Conservation (phyloP, 2,888 invertebrate genomes). For the Pachliopta kotzebuea region DNA sequence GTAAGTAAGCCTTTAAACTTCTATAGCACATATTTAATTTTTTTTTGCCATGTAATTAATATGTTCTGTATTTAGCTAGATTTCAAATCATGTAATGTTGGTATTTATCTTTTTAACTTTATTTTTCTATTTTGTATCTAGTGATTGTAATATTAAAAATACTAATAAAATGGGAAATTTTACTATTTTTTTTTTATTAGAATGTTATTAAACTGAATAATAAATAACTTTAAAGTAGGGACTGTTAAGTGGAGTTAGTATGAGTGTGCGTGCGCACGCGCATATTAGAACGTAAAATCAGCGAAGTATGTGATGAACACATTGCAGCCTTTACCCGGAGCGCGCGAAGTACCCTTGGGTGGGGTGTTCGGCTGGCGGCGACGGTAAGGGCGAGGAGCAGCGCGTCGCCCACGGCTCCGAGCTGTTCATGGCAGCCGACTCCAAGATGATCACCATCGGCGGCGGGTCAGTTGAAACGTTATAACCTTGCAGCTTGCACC, state of each 20-base stretch:
- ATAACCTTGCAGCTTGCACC: slow-evolving; percentile 80
- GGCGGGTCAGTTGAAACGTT: slow-evolving; percentile 87
- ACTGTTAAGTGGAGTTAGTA: not conserved
- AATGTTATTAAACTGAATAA: too few relatives aligned
- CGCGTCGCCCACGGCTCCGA: slow-evolving; percentile 91
- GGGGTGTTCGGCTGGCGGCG: slow-evolving; percentile 80
- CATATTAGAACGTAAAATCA: not conserved
- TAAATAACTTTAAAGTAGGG: too few relatives aligned
- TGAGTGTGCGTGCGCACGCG: not conserved
- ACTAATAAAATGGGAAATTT: too few relatives aligned
- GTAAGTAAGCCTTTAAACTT: slow-evolving; percentile 2
- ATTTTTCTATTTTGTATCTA: too few relatives aligned
- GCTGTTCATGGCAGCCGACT: slow-evolving; percentile 97
- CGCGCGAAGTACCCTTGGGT: slow-evolving; percentile 97
- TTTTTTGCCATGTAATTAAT: too few relatives aligned
- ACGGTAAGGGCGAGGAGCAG: slow-evolving; percentile 78
- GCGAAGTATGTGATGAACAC: slow-evolving; percentile 15
- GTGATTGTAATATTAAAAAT: too few relatives aligned
- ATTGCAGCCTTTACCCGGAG: slow-evolving; percentile 87
- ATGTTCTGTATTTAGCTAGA: too few relatives aligned
- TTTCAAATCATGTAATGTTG: too few relatives aligned
- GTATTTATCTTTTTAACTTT: too few relatives aligned
- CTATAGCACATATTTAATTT: not conserved
- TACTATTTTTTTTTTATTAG: too few relatives aligned
- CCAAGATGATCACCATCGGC: slow-evolving; percentile 96